Base-by-base conservation (phyloP, 92 coral and sea anemone species). In the Umimayanthus chanpuru region DNA sequence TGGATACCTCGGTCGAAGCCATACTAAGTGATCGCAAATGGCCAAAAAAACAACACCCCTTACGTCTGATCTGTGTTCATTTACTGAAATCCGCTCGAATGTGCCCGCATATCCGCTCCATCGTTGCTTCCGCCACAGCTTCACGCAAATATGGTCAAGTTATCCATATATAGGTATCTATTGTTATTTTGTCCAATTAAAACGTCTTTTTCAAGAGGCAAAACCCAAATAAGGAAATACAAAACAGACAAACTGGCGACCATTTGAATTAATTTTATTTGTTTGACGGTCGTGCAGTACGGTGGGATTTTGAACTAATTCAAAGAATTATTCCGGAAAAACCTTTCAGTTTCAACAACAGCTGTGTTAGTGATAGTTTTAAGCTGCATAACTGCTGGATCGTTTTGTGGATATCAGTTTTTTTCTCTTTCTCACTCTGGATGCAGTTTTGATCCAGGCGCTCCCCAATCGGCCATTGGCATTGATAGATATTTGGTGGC, bases 101-200 rank as follows among this genome's bases (percentile, higher is more conserved):
- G 50, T 49, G 41, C 50, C 71, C 40, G 74, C 78, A 91, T 84
- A 89, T 92, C 94, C 93, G 94, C 85, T 88, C 89, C 50, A 68
- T 64, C 71, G 32, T 40, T 6, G 47, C 81, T 89, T 66, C 76
- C 76, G 83, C 76, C 76, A 77, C 68, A 47, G 3, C 85, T 49
- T 41, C 49, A 56, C 5, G n/a, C 91, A 88, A 90, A 88, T 85
- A 77, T 90, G 91, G 87, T 9, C 30, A 83, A 43, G 40, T 70
- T 70, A 6, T 26, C 87, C 87, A 68, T 83, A 83, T 83, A 40
- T 83, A 70, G 87, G 12, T 83, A 44, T 44, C 25, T 11, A 43
- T 83, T 83, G 87, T 83, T 32, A 28, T 83, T 28, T n/a, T 26
- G 10, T 8, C 87, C 87, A 83, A 83, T 83, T 20, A 83, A 43